A percentile compares a stretch with the other conserved stretches of the same genome.
Conservation (phyloP, 2,888 invertebrate genomes). For the Lacanobia oleracea region DNA sequence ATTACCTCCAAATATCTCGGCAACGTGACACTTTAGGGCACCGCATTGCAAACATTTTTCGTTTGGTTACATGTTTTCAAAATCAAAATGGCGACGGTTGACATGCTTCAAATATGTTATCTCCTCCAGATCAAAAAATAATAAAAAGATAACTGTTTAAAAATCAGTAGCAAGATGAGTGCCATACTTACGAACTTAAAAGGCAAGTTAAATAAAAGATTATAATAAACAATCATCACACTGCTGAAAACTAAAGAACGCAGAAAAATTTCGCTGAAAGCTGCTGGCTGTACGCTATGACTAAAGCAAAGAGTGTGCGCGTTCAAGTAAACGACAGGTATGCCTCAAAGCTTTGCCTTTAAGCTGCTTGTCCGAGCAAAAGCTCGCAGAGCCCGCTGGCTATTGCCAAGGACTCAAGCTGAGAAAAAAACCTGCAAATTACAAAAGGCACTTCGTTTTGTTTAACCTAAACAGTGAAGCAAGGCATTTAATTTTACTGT, state of each 20-base stretch:
- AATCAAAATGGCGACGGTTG: too few relatives aligned
- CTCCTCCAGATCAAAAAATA: too few relatives aligned
- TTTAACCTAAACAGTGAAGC: background rate
- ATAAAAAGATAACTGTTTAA: too few relatives aligned
- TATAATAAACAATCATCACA: too few relatives aligned
- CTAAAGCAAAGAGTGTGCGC: constrained; percentile 9
- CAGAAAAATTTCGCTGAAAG: background rate
- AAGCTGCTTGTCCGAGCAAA: background rate
- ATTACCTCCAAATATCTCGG: too few relatives aligned
- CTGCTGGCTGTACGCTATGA: background rate
- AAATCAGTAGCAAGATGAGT: too few relatives aligned
- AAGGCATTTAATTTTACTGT: background rate
- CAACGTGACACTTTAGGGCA: too few relatives aligned
- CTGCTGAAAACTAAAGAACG: background rate
- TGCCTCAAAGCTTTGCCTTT: constrained; percentile 20
- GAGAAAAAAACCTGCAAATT: background rate
- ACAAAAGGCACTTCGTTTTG: background rate
- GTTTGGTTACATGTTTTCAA: too few relatives aligned
- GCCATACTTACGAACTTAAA: too few relatives aligned
- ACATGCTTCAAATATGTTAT: too few relatives aligned
- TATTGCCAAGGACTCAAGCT: background rate
- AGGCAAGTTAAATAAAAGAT: too few relatives aligned
- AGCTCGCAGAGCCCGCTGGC: background rate
- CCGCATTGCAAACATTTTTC: too few relatives aligned
- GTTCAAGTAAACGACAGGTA: constrained; percentile 15